phyloP scores from a whole-genome alignment of 2,888 invertebrate species.

The Nysson spinosus region DNA sequence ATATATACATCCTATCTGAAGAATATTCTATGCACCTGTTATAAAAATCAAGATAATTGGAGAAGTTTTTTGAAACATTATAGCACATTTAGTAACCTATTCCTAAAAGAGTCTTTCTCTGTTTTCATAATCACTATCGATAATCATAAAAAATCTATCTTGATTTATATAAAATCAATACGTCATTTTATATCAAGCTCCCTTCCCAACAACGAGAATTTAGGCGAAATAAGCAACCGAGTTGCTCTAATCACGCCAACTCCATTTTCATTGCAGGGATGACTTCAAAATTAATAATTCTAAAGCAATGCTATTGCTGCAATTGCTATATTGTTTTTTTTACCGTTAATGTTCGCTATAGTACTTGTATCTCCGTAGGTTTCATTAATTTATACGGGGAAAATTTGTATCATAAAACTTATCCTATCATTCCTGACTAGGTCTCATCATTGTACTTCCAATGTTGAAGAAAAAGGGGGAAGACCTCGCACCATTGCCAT shows the following conservation, averaged over 20 bases:
- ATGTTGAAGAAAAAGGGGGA: background rate
- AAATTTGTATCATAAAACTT: conserved; percentile 2
- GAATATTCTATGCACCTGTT: too few relatives aligned
- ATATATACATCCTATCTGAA: too few relatives aligned
- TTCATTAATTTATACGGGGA: background rate
- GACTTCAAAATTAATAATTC: conserved; percentile 2
- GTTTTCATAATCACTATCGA: background rate
- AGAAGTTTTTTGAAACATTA: conserved; percentile 19
- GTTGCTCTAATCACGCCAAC: conserved; percentile 12
- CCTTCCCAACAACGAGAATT: background rate
- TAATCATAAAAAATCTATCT: background rate
- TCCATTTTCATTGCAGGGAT: background rate
- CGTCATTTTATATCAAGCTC: too few relatives aligned
- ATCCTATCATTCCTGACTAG: conserved; percentile 20
- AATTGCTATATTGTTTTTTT: background rate
- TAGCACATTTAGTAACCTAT: conserved; percentile 25
- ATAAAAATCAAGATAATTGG: conserved; percentile 12
- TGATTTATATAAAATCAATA: too few relatives aligned
- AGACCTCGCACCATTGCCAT: conserved; percentile 12
- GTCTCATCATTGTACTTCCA: background rate
- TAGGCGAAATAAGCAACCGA: background rate
- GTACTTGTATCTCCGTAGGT: background rate
- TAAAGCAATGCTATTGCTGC: background rate
- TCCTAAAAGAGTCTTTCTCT: background rate
- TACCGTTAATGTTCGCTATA: background rate